Base-by-base conservation (phyloP, 2,888 invertebrate species). In the Zele albiditarsus region DNA sequence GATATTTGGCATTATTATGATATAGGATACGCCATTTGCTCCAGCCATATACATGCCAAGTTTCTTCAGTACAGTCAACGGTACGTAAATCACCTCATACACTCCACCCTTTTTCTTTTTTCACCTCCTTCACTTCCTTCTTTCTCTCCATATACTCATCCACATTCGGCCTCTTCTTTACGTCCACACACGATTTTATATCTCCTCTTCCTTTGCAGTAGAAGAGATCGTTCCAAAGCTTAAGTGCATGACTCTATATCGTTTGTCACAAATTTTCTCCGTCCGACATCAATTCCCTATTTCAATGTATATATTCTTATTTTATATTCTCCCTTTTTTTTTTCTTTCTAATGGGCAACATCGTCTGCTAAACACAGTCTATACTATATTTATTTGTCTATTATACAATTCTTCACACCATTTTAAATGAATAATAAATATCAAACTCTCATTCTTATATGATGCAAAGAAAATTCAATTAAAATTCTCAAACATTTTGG, bases 1-100 rank as follows among this genome's bases (percentile, higher is more conserved):
- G 77, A 79, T 78, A 76, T 80, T 80, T 80, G 79, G 80, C 80
- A 81, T 82, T 81, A 81, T 82, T 80, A 80, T 82, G 81, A 82
- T 80, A 79, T 82, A 82, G 79, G 80, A 78, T 79, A 80, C 78
- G 80, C 81, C 79, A 81, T 81, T 82, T 77, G 75, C 78, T 78
- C 63, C 77, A 70, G 74, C 73, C 75, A 73, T 78, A 82, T 78
- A 80, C 82, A 80, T 80, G 83, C 83, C 83, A 83, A 83, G 82
- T 83, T 81, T 82, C 80, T 82, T 82, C 76, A 75, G 79, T 77
- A 77, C 80, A 79, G 79, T 80, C 78, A 80, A 80, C 79, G 80
- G 72, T 79, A 77, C 82, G 82, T 82, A 82, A 82, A 82, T 82
- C 82, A 80, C 73, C 60, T 60, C 42, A 68, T 27, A 58, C 72